These are phyloP conservation scores for Seira ritae DNA, from an alignment of 2,888 invertebrate genomes.

Conservation along the genomic window DNA sequence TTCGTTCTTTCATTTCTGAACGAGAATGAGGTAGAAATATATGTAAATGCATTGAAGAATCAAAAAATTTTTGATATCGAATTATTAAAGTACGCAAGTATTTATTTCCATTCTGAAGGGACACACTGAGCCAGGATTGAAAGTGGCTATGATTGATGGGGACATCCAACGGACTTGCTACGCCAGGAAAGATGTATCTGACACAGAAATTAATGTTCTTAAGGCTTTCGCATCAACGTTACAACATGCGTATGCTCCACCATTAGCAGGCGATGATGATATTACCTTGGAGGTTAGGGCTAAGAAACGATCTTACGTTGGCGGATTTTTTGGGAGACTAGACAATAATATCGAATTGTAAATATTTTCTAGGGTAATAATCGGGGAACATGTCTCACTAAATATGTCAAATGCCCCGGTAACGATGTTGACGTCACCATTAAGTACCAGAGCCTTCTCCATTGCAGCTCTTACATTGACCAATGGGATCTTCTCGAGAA, in stretches of 20 bases:
- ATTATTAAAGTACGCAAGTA: too few species aligned
- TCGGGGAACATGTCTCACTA: conserved; percentile 28
- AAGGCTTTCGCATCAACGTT: conserved; percentile 24
- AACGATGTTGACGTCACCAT: background rate
- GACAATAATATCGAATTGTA: too few species aligned
- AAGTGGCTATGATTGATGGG: conserved; percentile 20
- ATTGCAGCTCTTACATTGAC: background rate
- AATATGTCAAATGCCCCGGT: background rate
- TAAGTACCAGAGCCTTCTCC: background rate
- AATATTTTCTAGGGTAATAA: conserved; percentile 30
- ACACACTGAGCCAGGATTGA: background rate
- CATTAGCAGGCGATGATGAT: background rate
- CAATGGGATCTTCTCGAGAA: background rate
- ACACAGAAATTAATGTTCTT: background rate
- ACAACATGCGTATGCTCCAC: too few species aligned
- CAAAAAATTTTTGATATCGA: too few species aligned
- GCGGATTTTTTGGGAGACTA: too few species aligned
- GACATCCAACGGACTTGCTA: conserved; percentile 16
- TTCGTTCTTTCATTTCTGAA: too few species aligned
- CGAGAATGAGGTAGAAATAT: too few species aligned
- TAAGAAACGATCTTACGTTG: too few species aligned
- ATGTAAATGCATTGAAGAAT: too few species aligned
- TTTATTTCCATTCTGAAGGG: too few species aligned
- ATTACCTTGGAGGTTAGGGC: background rate
- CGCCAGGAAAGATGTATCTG: background rate